Evolutionary conservation across 2,113 vertebrate species (phyloP), one percentile per base, ranked within the genome.

Genomic region (Sialia sialis): DNA sequence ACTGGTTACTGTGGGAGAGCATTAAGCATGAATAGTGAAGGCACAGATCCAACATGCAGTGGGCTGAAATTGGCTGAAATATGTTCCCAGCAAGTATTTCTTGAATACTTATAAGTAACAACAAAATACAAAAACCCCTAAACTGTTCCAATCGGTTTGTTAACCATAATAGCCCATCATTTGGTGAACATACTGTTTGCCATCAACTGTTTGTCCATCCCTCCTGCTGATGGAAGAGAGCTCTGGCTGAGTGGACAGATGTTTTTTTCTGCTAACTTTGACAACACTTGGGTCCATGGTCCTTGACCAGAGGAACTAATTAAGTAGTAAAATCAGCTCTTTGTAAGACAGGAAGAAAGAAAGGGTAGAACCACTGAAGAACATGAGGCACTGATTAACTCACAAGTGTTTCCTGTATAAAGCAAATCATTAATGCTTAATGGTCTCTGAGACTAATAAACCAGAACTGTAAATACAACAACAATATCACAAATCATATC

Each of bases 281-380:
- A 78, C 91, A 90, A 88, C 85, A 90, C 79, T 94, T 86, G 36
- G 81, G 83, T 74, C 56, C 72, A 14, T 39, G 85, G 76, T 86
- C 68, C 85, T 95, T 93, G 95, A 93, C 90, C 95, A 95, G 68
- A 94, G 68, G 90, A 96, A 94, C 87, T 94, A 94, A 95, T 94
- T 95, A 96, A 96, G 90, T 70, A 95, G 89, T 97, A 93, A 95
- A 95, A 96, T 80, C 90, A 94, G 44, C 52, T 88, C 75, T 91
- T 96, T 95, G 72, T 88, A 89, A 83, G 59, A 90, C 16, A 39
- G 23, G 52, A 89, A 95, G 72, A 95, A 83, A 69, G 52, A 58
- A 94, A 90, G 72, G 11, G 56, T 52, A 34, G 36, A 49, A 82
- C 44, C 34, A 36, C 76, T 89, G 91, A 86, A 91, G 77, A 60